A percentile compares a stretch with the other conserved stretches of the same genome.
These are phyloP conservation scores for Monochamus alternatus DNA, from an alignment of 2,888 invertebrate species.

Conservation along the genomic window DNA sequence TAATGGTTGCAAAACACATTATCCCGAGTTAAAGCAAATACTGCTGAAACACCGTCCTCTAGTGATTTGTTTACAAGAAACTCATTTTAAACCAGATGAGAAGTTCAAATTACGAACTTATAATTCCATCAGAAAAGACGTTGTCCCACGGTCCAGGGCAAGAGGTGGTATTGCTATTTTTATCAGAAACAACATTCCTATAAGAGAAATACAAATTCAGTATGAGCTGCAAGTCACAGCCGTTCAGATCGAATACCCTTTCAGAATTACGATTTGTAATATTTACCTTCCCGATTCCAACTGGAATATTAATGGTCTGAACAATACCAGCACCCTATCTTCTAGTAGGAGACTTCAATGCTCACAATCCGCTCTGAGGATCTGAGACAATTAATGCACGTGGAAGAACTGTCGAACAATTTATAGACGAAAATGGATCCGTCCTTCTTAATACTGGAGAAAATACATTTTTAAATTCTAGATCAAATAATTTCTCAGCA, in stretches of 20 bases:
- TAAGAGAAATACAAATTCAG: background rate
- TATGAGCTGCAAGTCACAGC: background rate
- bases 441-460: background rate
- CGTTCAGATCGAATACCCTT: background rate
- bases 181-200: background rate
- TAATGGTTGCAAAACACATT: background rate
- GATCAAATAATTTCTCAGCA: background rate
- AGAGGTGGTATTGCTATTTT: slow-evolving; percentile 22
- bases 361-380: background rate
- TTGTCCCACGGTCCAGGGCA: slow-evolving; percentile 10
- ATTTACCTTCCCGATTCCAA: background rate
- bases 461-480: background rate
- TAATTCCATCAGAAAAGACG: slow-evolving; percentile 18
- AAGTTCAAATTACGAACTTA: slow-evolving; percentile 10
- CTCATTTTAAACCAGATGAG: background rate
- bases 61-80: background rate
- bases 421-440: background rate
- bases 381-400: background rate
- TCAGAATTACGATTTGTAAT: background rate
- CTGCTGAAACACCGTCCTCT: background rate
- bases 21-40: background rate
- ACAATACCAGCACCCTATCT: background rate
- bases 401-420: background rate
- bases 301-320: background rate
- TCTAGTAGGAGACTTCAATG: background rate